Base-by-base conservation (phyloP, 2,113 vertebrate genomes). In the Polyodon spathula region DNA sequence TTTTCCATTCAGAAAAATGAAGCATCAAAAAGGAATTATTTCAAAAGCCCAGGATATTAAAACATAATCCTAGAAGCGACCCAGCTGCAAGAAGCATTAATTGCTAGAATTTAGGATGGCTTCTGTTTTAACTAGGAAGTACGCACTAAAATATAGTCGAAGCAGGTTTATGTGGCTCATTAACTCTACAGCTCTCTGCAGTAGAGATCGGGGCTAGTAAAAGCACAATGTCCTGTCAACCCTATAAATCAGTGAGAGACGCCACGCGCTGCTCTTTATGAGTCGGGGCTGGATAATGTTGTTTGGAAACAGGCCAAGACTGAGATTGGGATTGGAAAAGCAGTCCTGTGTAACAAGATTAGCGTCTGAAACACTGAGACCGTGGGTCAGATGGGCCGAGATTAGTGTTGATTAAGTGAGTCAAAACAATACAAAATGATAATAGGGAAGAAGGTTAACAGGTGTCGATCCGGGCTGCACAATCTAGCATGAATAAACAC, bases 11-110 rank as follows among this genome's bases (percentile, higher is more conserved):
- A 46, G 70, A 68, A 73, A 73, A 77, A 75, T 81, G 64, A 68
- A 69, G 63, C 66, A 78, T 66, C 67, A 61, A 61, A 64, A 59
- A 73, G 73, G 78, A 75, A 81, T 80, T 79, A 72, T 66, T 68
- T 63, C 58, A 64, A 78, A 81, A 80, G 73, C 67, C 70, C 66
- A 63, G 64, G 64, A 82, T 86, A 85, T 85, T 85, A 84, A 82
- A 83, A 76, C 57, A 61, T 80, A 84, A 85, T 84, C 77, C 79
- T 68, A 71, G 64, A 82, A 80, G 62, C 57, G 68, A 62, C 54
- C 63, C 58, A 56, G 70, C 58, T 52, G 44, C 52, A 67, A 61
- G 60, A 56, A 53, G 71, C 70, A 73, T 73, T 74, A 71, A 76
- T 73, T 57, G 61, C 53, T 63, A 56, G 16, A 58, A 58, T 27